A percentile compares a stretch with the other conserved stretches of the same genome.
Conservation (phyloP, 2,797 vertebrate species). For the Podargus strigoides region DNA sequence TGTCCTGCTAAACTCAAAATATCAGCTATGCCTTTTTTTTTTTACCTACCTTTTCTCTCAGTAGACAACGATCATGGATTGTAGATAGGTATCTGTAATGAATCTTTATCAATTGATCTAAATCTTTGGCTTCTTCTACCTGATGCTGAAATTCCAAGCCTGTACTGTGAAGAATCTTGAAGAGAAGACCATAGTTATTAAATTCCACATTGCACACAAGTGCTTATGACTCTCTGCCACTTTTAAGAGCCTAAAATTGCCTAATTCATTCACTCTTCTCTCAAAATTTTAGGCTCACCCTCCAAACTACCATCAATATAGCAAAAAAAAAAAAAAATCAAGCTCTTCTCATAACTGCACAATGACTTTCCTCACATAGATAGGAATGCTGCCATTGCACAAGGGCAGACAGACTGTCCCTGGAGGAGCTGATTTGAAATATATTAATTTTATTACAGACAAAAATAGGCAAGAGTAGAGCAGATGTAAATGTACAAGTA, state of each 20-base stretch:
- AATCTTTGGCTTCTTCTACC: conserved; percentile 95
- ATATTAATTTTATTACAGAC: neutral
- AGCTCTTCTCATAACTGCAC: neutral
- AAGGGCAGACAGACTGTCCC: neutral
- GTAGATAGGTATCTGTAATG: conserved; percentile 96
- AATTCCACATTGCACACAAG: neutral
- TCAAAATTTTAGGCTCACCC: neutral
- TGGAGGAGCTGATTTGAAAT: neutral
- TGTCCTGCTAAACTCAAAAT: neutral
- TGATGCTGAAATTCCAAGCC: conserved; percentile 98
- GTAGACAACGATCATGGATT: conserved; percentile 93
- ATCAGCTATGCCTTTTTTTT: neutral
- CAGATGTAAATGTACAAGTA: neutral
- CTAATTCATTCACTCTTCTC: neutral
- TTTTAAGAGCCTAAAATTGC: neutral
- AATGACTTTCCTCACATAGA: neutral
- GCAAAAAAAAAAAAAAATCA: neutral
- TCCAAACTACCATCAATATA: neutral
- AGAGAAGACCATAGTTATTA: neutral
- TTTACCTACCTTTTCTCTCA: conserved; percentile 90
- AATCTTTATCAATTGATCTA: conserved; percentile 98
- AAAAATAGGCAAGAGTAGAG: neutral
- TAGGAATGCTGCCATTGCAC: neutral
- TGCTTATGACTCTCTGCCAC: neutral
- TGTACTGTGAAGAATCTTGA: conserved; percentile 96